These are phyloP conservation scores for Bovichtus variegatus DNA, from an alignment of 2,797 vertebrate species.

Conservation along the genomic window DNA sequence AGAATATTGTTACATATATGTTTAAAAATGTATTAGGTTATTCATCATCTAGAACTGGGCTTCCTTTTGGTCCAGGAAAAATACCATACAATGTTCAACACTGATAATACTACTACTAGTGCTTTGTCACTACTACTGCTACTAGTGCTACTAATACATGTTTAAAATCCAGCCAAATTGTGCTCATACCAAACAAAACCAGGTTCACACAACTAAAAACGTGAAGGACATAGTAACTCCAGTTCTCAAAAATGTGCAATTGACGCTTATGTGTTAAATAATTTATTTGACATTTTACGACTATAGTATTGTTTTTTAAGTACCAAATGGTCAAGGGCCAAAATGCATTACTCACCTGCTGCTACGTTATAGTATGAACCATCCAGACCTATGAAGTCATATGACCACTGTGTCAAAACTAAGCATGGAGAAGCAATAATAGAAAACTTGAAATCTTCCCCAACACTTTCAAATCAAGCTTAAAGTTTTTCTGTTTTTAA, in stretches of 20 bases:
- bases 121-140: neutral
- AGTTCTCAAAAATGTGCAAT: neutral
- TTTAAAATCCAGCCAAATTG: neutral
- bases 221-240: neutral
- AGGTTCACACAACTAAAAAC: neutral
- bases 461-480: neutral
- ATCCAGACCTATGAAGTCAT: constrained; percentile 2
- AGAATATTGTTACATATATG: neutral
- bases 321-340: neutral
- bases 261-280: neutral
- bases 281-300: no score
- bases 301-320: no score
- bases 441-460: neutral
- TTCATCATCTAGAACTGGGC: neutral
- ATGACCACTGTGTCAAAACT: neutral
- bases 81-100: neutral
- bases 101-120: no score
- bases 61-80: neutral
- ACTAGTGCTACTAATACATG: neutral
- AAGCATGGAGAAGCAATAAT: neutral
- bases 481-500: neutral
- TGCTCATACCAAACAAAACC: neutral
- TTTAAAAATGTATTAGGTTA: neutral
- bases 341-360: neutral
- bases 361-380: neutral